Conservation (phyloP, 2,797 vertebrate species). For the Orientallactaga sibirica region DNA sequence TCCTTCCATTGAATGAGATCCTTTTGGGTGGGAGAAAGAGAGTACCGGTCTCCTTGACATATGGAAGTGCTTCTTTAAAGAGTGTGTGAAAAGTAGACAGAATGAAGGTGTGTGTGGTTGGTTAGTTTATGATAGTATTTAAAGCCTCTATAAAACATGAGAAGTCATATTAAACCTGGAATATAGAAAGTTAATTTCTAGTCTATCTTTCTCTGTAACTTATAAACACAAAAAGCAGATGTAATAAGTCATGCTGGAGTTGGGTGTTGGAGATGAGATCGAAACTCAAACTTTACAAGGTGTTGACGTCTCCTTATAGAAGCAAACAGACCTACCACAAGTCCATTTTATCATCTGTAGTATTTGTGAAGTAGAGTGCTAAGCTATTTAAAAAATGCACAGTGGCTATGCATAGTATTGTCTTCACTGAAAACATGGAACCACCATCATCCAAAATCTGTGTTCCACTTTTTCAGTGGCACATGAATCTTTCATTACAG, state of each 20-base stretch:
- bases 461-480: slow-evolving; percentile 22
- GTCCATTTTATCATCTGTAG: not conserved
- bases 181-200: slow-evolving; percentile 30
- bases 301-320: not conserved
- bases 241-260: not conserved
- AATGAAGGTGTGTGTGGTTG: not conserved
- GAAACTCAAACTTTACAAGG: not conserved
- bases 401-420: not conserved
- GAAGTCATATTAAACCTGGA: not conserved
- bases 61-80: not conserved
- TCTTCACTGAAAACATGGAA: not conserved
- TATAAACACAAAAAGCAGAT: not conserved
- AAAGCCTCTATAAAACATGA: slow-evolving; percentile 31
- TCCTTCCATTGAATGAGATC: not conserved
- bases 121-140: not conserved
- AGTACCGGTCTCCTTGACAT: not conserved
- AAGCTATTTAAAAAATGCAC: not conserved
- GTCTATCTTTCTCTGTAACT: slow-evolving; percentile 27
- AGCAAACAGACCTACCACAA: not conserved
- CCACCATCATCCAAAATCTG: not conserved
- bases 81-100: not conserved
- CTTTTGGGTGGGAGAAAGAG: not conserved
- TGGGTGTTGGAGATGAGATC: not conserved
- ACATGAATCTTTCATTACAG: not conserved
- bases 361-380: not conserved